Evolutionary conservation across 2,888 invertebrate species (phyloP), one percentile per base, ranked within the genome.

Genomic region (Sympetrum striolatum): DNA sequence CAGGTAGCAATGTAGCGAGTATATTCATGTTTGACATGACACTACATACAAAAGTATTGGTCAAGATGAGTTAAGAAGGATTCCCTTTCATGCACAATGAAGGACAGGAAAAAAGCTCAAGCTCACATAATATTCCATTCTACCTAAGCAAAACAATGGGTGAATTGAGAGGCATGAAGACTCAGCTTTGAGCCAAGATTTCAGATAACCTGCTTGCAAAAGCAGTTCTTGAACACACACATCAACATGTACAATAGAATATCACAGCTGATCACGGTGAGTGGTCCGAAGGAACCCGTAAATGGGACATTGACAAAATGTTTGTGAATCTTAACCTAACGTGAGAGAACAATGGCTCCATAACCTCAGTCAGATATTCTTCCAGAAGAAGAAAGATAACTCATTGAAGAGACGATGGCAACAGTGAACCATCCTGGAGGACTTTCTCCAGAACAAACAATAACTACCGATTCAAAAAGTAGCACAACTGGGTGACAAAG

Each of bases 31-130:
- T 86, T 86, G 60, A 86, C 86, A 86, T 64, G 86, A 86, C 58
- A 86, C 86, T 86, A 86, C 86, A 86, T 86, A 86, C 58, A 86
- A 86, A 86, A 86, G 86, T 86, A 64, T 86, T 86, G 86, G 86
- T 86, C 86, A 86, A n/a, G 37, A 60, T 37, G 37, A 86, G 37
- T 64, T 37, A 37, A 60, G 60, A 37, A 60, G 64, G 58, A 60
- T 86, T 37, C 86, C 60, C 37, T 37, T 86, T 64, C 37, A 58
- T 86, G 86, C 60, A 60, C 86, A 86, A 86, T 58, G 86, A 60
- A 73, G 73, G 60, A 86, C 37, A 60, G 37, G 60, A 60, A 35
- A 53, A 53, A 31, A 60, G 86, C 35, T 37, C 86, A 37, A 86
- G 86, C 86, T 86, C 64, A 86, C 35, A 15, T 37, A 37, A 10